A percentile compares a stretch with the other conserved stretches of the same genome.
phyloP scores from a whole-genome alignment of 2,797 vertebrate species.

The Microctenopoma steveboyesi region DNA sequence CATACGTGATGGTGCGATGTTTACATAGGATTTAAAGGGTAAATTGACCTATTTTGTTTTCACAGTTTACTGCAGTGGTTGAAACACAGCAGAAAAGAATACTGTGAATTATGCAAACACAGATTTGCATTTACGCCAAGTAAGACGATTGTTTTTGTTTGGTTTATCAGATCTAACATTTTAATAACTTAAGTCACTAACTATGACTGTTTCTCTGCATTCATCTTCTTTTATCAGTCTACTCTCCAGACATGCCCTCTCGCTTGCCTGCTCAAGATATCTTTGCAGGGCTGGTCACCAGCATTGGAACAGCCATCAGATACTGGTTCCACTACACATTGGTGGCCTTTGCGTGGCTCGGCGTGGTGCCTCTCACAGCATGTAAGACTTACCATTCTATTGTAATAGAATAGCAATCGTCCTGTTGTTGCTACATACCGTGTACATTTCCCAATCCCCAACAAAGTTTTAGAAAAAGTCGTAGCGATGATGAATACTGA shows the following conservation, averaged over 20 bases:
- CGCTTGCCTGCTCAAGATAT: conserved; percentile 96
- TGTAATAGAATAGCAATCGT: not conserved
- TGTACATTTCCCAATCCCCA: not conserved
- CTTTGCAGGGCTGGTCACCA: conserved; percentile 95
- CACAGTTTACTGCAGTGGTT: conserved; percentile 97
- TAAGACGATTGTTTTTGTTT: conserved; percentile 80
- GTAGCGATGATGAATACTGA: not conserved
- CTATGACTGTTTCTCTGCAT: conserved; percentile 39
- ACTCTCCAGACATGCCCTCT: conserved; percentile 98
- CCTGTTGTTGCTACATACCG: not conserved
- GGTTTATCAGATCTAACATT: not conserved
- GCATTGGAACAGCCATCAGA: conserved; percentile 96
- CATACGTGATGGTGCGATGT: not conserved
- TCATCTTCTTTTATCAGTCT: conserved; percentile 80
- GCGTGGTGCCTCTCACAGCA: conserved; percentile 97
- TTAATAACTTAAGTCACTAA: not conserved
- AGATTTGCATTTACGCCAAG: conserved; percentile 99
- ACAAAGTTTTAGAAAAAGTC: too few species aligned
- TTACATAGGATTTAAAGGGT: not conserved
- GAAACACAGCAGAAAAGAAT: conserved; percentile 99
- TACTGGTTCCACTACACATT: conserved; percentile 99
- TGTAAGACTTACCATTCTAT: conserved; percentile 83
- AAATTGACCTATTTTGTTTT: conserved; percentile 44
- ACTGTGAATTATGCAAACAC: conserved; percentile 99
- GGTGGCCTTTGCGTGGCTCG: conserved; percentile 98